Base-by-base conservation (phyloP, 2,797 vertebrate genomes). In the Spinus pinus region DNA sequence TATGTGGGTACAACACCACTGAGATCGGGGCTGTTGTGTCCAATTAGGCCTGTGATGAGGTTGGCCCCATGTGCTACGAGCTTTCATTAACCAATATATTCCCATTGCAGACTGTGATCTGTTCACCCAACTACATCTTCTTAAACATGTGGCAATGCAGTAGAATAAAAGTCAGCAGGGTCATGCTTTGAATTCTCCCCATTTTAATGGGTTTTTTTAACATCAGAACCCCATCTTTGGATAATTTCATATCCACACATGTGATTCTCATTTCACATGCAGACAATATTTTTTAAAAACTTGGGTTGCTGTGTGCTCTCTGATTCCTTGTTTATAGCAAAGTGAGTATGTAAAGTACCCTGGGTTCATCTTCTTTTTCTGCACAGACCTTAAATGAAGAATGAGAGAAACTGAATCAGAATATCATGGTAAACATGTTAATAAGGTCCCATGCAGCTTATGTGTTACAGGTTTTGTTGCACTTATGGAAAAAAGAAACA, bases 401-500 rank as follows among this genome's bases (percentile, higher is more conserved):
- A 64, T 22, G 46, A 69, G 86, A 67, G 20, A 74, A 80, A 62
- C 12, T 15, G 14, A 91, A 86, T 69, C 58, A 77, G 31, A 81
- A 61, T 69, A 85, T 57, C 33, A 39, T 6, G 53, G 56, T 39
- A 91, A 91, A 87, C 21, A 69, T 9, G 11, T 35, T 70, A 91
- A 77, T 71, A 64, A 93, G 75, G 44, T 93, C 83, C 72, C 75
- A 61, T 50, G 50, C 53, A 87, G 30, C 20, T 95, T 95, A 79
- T 47, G 33, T 53, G 25, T 51, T 71, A 61, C 14, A 42, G 41
- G 10, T 73, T 96, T 96, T 92, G 46, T 62, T 94, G 27, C 89
- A 89, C 84, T 94, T 82, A 53, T 7, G 77, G 94, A 96, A 93
- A 93, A 94, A 87, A 93, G 31, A 94, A 91, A 71, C 64, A 94